Percentiles rank a stretch among this genome's conserved stretches.
Conservation (phyloP, 2,113 vertebrate genomes). For the Cheilinus undulatus region DNA sequence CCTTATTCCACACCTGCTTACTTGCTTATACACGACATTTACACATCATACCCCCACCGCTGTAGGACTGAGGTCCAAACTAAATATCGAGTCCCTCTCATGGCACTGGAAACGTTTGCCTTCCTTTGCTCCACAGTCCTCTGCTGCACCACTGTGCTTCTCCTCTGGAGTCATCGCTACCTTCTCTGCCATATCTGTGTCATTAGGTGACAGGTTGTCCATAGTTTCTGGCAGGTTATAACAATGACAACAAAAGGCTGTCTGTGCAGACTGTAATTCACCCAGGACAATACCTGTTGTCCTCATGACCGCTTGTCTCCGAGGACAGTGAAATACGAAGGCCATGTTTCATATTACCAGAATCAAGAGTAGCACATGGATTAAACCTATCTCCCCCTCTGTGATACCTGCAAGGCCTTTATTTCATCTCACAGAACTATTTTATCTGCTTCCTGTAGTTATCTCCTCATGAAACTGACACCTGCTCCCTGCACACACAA, state of each 20-base stretch:
- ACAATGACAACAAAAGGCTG: constrained; percentile 49
- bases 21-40: too few species aligned
- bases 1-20: too few species aligned
- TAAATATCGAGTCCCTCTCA: too few species aligned
- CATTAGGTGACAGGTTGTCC: constrained; percentile 34
- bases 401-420: constrained; percentile 55
- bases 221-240: constrained; percentile 21
- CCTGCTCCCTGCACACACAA: constrained; percentile 64
- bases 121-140: background rate
- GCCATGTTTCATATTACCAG: constrained; percentile 58
- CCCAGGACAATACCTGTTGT: constrained; percentile 43
- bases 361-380: constrained; percentile 50
- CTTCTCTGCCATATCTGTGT: constrained; percentile 36
- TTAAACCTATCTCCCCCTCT: constrained; percentile 38
- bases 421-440: constrained; percentile 72
- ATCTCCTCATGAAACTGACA: constrained; percentile 80
- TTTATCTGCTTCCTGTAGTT: constrained; percentile 81
- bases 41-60: too few species aligned
- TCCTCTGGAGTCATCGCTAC: constrained; percentile 5
- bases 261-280: constrained; percentile 44
- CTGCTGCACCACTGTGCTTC: background rate
- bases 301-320: constrained; percentile 38
- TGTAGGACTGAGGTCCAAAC: too few species aligned
- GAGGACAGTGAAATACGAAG: constrained; percentile 24
- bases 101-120: too few species aligned